These are phyloP conservation scores for Huso huso DNA, from an alignment of 2,797 vertebrate species.

Conservation along the genomic window DNA sequence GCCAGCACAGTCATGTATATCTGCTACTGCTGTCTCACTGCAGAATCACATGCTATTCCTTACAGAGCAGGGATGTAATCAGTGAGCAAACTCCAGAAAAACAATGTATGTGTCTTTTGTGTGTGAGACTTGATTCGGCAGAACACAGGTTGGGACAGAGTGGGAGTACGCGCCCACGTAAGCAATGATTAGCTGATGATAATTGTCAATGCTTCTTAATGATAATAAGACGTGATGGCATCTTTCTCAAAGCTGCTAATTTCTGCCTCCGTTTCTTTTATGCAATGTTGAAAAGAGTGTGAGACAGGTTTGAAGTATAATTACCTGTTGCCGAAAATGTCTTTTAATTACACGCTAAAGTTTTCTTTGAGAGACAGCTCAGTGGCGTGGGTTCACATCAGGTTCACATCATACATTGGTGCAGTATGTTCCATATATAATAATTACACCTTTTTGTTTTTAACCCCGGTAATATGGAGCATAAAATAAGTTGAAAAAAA, in stretches of 20 bases:
- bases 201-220: slow-evolving; percentile 5
- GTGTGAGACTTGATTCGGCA: not conserved
- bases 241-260: slow-evolving; percentile 14
- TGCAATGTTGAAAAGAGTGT: slow-evolving; percentile 4
- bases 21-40: not conserved
- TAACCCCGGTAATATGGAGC: not conserved
- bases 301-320: not conserved
- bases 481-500: too few relatives aligned
- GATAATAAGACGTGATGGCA: slow-evolving; percentile 9
- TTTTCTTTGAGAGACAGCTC: too few relatives aligned
- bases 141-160: not conserved
- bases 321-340: too few relatives aligned
- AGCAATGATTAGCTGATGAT: not conserved
- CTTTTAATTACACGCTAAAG: too few relatives aligned
- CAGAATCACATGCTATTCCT: not conserved
- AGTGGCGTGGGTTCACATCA: too few relatives aligned
- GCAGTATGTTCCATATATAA: not conserved
- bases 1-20: slow-evolving; percentile 11
- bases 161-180: not conserved
- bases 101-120: not conserved
- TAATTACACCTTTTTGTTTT: slow-evolving; percentile 2
- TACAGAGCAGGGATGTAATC: not conserved
- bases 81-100: not conserved
- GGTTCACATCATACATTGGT: too few relatives aligned
- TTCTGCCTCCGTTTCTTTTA: slow-evolving; percentile 14